phyloP scores from a whole-genome alignment of 2,888 invertebrate genomes.

The Dione juno region DNA sequence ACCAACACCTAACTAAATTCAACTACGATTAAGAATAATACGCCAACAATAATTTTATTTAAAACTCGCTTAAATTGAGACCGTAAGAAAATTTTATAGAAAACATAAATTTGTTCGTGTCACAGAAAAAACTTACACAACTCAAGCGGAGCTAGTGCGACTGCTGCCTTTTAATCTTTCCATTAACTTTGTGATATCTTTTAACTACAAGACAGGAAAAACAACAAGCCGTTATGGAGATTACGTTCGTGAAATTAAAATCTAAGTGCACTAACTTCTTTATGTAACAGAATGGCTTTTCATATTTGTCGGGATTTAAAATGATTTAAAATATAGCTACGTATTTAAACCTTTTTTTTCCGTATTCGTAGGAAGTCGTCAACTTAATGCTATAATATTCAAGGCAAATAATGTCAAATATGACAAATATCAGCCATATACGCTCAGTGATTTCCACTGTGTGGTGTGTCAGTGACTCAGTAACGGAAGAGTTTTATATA shows the following conservation, averaged over 20 bases:
- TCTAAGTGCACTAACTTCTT: constrained; percentile 7
- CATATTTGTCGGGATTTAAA: not conserved
- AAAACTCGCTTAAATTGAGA: not conserved
- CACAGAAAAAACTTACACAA: constrained; percentile 11
- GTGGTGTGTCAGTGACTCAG: no score
- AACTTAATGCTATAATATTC: no score
- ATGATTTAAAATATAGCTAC: not conserved
- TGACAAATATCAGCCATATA: no score
- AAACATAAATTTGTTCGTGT: not conserved
- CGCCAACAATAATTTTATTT: not conserved
- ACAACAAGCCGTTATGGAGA: constrained; percentile 37
- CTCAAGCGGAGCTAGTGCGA: constrained; percentile 27
- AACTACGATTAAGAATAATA: no score
- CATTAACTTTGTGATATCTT: constrained; percentile 39
- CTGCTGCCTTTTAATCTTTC: constrained; percentile 39
- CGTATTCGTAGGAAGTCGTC: no score
- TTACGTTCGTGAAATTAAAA: constrained; percentile 40
- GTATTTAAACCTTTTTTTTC: no score
- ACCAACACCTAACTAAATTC: no score
- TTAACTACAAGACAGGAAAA: constrained; percentile 31
- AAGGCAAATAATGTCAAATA: no score
- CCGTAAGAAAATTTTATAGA: not conserved
- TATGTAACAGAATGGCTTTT: not conserved
- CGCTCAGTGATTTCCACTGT: no score
- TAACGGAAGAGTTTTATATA: no score